phyloP scores from a whole-genome alignment of 2,888 invertebrate species.

The Lacanobia wlatinum region DNA sequence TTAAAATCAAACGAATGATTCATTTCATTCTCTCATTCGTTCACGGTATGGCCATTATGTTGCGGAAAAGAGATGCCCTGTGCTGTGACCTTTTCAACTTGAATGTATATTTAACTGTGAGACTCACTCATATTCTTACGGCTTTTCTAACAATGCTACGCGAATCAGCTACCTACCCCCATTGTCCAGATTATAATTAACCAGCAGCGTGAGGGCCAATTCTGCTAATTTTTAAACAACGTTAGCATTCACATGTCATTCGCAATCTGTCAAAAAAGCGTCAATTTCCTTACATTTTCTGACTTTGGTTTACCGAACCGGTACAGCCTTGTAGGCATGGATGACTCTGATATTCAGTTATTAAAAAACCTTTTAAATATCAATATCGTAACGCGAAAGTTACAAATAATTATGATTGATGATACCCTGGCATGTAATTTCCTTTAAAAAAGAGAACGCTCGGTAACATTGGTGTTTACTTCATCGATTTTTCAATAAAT shows the following conservation, averaged over 20 bases:
- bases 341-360: neutral
- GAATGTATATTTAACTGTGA: slow-evolving; percentile 1
- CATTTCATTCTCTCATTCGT: neutral
- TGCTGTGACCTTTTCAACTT: slow-evolving; percentile 12
- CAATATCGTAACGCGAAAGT: slow-evolving; percentile 1
- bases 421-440: neutral
- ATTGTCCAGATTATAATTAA: too few relatives aligned
- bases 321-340: too few relatives aligned
- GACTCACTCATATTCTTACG: neutral
- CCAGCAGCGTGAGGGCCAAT: too few relatives aligned
- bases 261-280: too few relatives aligned
- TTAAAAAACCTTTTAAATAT: slow-evolving; percentile 5
- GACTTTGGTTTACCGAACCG: too few relatives aligned
- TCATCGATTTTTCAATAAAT: slow-evolving; percentile 10
- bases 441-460: neutral
- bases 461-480: neutral
- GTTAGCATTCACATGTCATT: too few relatives aligned
- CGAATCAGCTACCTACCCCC: too few relatives aligned
- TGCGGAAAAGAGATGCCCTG: neutral
- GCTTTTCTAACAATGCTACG: too few relatives aligned
- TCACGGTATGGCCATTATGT: neutral
- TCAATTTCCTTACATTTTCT: too few relatives aligned
- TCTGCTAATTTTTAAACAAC: too few relatives aligned
- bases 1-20: slow-evolving; percentile 13
- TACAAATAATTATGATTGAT: slow-evolving; percentile 11